Evolutionary conservation across 2,113 vertebrate species (phyloP).

Genomic region (Micronisus gabar): DNA sequence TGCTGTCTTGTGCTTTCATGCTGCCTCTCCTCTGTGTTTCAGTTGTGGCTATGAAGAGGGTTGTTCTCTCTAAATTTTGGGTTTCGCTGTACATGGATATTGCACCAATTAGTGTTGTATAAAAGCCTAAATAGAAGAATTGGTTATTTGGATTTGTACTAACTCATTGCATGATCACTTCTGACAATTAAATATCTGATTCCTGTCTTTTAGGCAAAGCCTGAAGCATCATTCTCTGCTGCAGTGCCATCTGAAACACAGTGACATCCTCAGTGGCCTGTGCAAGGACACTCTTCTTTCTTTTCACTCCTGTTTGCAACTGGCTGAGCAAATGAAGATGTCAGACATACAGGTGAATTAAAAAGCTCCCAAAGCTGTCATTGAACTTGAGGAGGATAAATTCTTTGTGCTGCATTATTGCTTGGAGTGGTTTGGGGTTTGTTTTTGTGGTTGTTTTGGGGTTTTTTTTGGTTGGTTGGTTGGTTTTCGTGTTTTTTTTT

Average conservation of each 20-base stretch:
- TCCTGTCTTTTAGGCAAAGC: slow-evolving; percentile 80
- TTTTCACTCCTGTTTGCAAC: slow-evolving; percentile 82
- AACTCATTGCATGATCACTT: background rate
- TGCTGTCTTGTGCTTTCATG: background rate
- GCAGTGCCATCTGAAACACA: slow-evolving; percentile 84
- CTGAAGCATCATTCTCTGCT: slow-evolving; percentile 87
- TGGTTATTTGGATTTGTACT: background rate
- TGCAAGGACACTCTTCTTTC: slow-evolving; percentile 84
- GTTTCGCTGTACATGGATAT: accelerated
- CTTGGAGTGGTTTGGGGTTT: background rate
- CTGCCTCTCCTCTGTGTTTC: background rate
- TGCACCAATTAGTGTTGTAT: background rate
- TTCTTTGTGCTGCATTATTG: background rate
- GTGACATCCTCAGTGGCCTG: slow-evolving; percentile 79
- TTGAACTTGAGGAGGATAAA: background rate
- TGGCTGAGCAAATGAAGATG: slow-evolving; percentile 83
- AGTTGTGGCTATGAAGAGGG: background rate
- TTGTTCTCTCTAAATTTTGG: background rate
- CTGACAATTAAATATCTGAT: background rate
- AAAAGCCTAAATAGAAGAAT: background rate
- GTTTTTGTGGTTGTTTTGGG: too few species aligned
- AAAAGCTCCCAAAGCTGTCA: background rate
- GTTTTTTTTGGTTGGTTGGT: background rate
- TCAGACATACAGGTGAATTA: slow-evolving; percentile 65
- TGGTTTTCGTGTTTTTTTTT: accelerated